Percentiles rank a stretch among this genome's conserved stretches.
These are phyloP conservation scores for Erebia epiphron DNA, from an alignment of 2,888 invertebrate genomes.

Conservation along the genomic window DNA sequence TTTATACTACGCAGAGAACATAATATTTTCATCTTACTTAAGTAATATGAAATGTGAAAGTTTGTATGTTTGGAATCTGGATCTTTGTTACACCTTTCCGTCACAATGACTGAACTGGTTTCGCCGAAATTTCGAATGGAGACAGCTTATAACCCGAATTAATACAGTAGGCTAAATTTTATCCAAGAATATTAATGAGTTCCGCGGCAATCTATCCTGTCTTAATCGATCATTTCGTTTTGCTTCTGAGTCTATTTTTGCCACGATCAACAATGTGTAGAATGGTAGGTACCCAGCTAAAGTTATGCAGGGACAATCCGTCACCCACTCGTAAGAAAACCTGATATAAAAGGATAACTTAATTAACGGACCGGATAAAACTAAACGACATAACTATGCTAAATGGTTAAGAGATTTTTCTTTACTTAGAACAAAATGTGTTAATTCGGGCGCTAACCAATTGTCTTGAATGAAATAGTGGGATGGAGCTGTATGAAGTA, in stretches of 20 bases:
- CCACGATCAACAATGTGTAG: background rate
- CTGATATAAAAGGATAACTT: slow-evolving; percentile 17
- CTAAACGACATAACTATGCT: slow-evolving; percentile 22
- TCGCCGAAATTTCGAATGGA: no score
- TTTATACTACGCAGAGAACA: slow-evolving; percentile 34
- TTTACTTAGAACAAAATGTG: background rate
- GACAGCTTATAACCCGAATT: no score
- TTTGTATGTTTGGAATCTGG: background rate
- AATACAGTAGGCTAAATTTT: no score
- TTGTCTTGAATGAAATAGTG: background rate
- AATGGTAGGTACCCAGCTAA: background rate
- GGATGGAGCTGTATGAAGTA: background rate
- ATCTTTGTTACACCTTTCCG: no score
- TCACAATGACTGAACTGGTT: no score
- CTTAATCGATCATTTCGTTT: no score
- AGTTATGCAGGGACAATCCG: background rate
- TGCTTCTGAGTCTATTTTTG: background rate
- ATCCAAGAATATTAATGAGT: no score
- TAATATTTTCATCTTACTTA: slow-evolving; percentile 25
- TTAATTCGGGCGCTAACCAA: background rate
- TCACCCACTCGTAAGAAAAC: slow-evolving; percentile 3
- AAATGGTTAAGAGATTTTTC: slow-evolving; percentile 1
- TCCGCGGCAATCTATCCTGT: no score
- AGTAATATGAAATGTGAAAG: background rate
- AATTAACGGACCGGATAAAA: slow-evolving; percentile 10